These are phyloP conservation scores for Listrodromus nycthemerus DNA, from an alignment of 2,888 invertebrate species.

Conservation along the genomic window DNA sequence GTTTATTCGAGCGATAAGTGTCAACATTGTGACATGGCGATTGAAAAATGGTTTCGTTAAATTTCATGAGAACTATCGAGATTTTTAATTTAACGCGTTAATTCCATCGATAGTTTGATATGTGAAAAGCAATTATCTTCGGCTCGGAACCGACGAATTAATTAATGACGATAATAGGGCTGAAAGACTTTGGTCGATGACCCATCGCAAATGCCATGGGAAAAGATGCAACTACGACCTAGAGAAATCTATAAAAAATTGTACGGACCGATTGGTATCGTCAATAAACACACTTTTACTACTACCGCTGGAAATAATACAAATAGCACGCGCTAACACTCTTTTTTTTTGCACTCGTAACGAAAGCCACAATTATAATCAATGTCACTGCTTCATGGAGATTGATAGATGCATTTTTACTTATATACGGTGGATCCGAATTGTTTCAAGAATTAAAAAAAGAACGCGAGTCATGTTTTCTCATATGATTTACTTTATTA, in stretches of 20 bases:
- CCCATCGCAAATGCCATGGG: too few species aligned
- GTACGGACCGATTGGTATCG: too few species aligned
- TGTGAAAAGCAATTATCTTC: slow-evolving; percentile 43
- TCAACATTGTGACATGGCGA: background rate
- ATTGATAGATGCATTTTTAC: slow-evolving; percentile 8
- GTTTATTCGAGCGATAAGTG: background rate
- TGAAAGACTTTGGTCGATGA: too few species aligned
- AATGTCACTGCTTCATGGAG: background rate
- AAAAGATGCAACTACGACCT: too few species aligned
- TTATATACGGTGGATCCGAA: background rate
- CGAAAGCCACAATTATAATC: background rate
- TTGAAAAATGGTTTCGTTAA: background rate
- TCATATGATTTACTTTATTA: too few species aligned
- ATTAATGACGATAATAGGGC: too few species aligned
- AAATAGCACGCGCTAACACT: background rate
- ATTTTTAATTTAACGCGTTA: slow-evolving; percentile 49
- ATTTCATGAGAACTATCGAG: slow-evolving; percentile 8
- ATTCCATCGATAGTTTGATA: slow-evolving; percentile 49
- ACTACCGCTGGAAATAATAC: too few species aligned
- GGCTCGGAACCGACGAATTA: slow-evolving; percentile 4
- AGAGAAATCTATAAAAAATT: too few species aligned
- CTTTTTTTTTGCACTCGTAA: background rate
- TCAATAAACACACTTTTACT: too few species aligned
- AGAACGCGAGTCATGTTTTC: too few species aligned
- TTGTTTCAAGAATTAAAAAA: too few species aligned